Conservation (phyloP, 2,797 vertebrate genomes). For the Meriones psammophilus region DNA sequence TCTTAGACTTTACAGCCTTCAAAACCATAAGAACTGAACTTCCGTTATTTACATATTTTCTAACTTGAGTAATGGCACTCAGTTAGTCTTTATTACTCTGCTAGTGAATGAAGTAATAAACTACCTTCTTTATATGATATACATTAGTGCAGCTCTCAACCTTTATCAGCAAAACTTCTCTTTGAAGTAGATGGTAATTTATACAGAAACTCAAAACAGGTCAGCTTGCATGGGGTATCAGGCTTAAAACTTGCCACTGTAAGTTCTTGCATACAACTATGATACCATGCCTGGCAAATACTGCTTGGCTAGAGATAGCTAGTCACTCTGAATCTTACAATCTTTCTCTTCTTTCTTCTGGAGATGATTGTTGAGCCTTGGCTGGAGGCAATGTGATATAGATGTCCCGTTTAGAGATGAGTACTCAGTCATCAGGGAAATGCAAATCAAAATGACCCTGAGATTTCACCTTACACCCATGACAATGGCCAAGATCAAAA, state of each 20-base stretch:
- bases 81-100: background rate
- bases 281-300: background rate
- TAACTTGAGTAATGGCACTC: background rate
- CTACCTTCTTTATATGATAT: background rate
- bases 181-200: background rate
- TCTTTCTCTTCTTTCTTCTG: background rate
- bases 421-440: too few relatives aligned
- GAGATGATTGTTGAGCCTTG: background rate
- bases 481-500: too few relatives aligned
- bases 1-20: background rate
- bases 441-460: too few relatives aligned
- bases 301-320: background rate
- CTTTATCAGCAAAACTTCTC: background rate
- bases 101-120: background rate
- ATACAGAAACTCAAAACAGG: background rate
- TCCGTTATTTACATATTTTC: background rate
- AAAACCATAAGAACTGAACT: background rate
- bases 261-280: background rate
- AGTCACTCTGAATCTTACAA: background rate
- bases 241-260: background rate
- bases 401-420: background rate
- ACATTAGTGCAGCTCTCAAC: too few relatives aligned
- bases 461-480: too few relatives aligned
- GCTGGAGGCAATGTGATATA: background rate
- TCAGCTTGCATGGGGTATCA: too few relatives aligned